Evolutionary conservation across 2,797 vertebrate genomes (phyloP).

Genomic region (Chelonia mydas): DNA sequence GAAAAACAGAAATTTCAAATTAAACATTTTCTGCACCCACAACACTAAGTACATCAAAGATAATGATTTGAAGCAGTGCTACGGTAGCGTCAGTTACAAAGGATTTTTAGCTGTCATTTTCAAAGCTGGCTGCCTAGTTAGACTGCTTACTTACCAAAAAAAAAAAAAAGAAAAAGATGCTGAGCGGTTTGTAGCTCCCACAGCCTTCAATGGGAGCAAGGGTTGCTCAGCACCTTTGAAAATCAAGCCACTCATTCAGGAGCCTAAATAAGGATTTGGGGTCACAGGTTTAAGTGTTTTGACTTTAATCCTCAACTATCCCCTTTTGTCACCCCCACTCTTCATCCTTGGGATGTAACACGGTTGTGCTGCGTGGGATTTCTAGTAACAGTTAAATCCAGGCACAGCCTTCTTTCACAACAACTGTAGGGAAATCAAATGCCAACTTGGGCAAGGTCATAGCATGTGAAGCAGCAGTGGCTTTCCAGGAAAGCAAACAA

Average conservation of each 20-base stretch:
- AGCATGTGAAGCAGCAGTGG: background rate
- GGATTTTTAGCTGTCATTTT: background rate
- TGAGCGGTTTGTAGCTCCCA: background rate
- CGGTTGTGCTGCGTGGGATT: background rate
- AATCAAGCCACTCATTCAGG: rapidly evolving
- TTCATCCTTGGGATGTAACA: background rate
- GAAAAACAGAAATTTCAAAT: constrained; percentile 2
- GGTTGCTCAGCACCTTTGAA: background rate
- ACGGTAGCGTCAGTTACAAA: background rate
- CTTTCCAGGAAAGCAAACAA: background rate
- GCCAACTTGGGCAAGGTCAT: background rate
- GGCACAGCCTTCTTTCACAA: background rate
- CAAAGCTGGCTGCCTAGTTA: background rate
- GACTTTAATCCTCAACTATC: background rate
- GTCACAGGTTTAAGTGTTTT: background rate
- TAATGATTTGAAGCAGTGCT: background rate
- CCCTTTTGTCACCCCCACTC: rapidly evolving
- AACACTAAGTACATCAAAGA: background rate
- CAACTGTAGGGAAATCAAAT: background rate
- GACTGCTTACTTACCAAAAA: background rate
- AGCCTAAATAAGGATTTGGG: background rate
- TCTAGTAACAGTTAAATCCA: background rate
- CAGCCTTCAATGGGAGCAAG: background rate
- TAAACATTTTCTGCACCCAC: background rate
- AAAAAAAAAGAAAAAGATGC: background rate